Evolutionary conservation across 1,140 invertebrate species (phyloP), one percentile per base, ranked within the genome.

Genomic region (Leptoteleia sp.): DNA sequence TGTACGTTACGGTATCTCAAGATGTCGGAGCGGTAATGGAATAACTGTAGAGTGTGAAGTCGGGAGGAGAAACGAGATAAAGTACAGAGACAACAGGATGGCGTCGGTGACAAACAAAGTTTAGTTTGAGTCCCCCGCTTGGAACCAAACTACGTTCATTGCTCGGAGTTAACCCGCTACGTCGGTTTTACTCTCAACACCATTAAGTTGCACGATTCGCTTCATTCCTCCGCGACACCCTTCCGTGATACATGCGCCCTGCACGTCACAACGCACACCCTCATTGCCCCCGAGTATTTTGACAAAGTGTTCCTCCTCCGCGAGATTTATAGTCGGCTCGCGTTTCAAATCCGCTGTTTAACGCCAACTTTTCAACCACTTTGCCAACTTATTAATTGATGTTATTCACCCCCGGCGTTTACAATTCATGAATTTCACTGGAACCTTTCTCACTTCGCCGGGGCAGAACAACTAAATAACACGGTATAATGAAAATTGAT

Each of bases 51-150:
- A 76, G 55, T 68, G 61, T 65, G 47, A 70, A 78, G 59, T 76
- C 52, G 48, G 40, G 27, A 79, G 43, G 45, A 80, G 79, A 79
- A 79, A 79, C 65, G 80, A 81, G 83, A 84, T 81, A 83, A 83
- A 82, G 82, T 81, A 84, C 81, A 85, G 70, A 80, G 85, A 82
- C 82, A 84, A 85, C 80, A 79, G 81, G 72, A 84, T 85, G 76
- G 81, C 80, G 82, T 81, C 54, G 78, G 83, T 87, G 85, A 88
- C 86, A 85, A 87, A 87, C 85, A 86, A 88, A 87, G 85, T 87
- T 85, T 85, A 82, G 79, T 79, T 85, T 80, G 77, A 82, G 81
- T 85, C 83, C 81, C 76, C 81, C 76, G 75, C 57, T 82, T 75
- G 79, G 61, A 81, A 84, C 79, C 78, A 81, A 84, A 87, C 83